Base-by-base conservation (phyloP, 2,797 vertebrate genomes). In the Falco concolor region DNA sequence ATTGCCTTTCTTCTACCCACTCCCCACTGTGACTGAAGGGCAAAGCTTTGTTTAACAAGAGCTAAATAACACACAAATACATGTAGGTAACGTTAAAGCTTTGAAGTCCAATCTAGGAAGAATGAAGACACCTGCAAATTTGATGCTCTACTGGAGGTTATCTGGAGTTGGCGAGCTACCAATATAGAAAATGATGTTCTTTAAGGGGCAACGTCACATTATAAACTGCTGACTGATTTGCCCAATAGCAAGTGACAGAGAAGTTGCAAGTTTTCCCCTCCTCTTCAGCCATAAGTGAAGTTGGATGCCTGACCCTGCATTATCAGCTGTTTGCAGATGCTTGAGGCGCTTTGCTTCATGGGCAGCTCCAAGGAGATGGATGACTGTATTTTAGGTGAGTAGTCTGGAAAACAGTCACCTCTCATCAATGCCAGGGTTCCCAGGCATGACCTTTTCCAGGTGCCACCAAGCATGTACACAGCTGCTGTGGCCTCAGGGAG, bases 11-110 rank as follows among this genome's bases (percentile, higher is more conserved):
- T 95, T 93, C 78, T 93, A 91, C 65, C 40, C 47, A 25, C 68
- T 95, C 38, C 89, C 69, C 50, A 76, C 87, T 72, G 80, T 0
- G 42, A 80, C 77, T 76, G 96, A 85, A 96, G 87, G 87, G 94
- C 76, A 93, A 94, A 94, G 90, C 81, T 95, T 96, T 88, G 69
- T 85, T 79, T 82, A 86, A 93, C 76, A 94, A 92, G 56, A 90
- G 56, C 73, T 79, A 80, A 94, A 67, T 87, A 67, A 87, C 0
- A 0, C 54, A 60, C 36, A 87, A 49, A 65, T 79, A 76, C n/a
- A 23, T 79, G 25, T 2, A 89, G 64, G 40, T 70, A 90, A 45
- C 0, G 0, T 64, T 77, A 9, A 12, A 56, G 45, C 85, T 96
- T 93, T 91, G 87, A 95, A 87, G 84, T 93, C 85, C 24, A 38